Evolutionary conservation across 1,140 invertebrate genomes (phyloP), one percentile per base, ranked within the genome.

Genomic region (Pogonomyrmex californicus): DNA sequence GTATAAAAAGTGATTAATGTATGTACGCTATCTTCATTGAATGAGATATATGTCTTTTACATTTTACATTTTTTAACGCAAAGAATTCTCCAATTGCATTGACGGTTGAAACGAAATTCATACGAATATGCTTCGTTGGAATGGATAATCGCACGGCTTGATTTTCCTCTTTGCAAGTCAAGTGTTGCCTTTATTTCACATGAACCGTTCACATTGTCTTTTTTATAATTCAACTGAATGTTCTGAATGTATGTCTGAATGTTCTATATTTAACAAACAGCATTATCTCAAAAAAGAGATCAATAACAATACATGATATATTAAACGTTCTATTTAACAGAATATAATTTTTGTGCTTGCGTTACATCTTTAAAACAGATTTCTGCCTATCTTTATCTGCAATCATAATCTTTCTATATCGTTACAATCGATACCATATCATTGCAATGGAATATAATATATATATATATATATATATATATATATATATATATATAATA

Each of bases 141-240:
- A 65, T 86, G 65, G 65, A 65, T 86, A 86, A 81, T 88, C 77
- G 70, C 49, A 87, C 60, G 30, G 23, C 14, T 66, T 62, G 65
- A 63, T 86, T 87, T 38, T 9, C 56, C 38, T 60, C 51, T 82
- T 82, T 82, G 79, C 66, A 82, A 82, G 79, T 82, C 78, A 82
- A 82, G 41, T 30, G 23, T 58, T 38, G 38, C 38, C 36, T 58
- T 44, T 49, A 51, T 17, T 70, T 81, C 9, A 14, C 49, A 41
- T 51, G 38, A 38, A 71, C 12, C 17, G 47, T 1, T 58, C 51
- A 5, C 60, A 56, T 38, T 33, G 10, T 12, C 30, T 58, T 41
- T 60, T 82, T 33, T 17, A 5, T 41, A 1, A 58, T 70, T 5
- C 38, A 56, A 33, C 5, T 1, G 5, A 73, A 44, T 47, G 14